Evolutionary conservation across 2,113 vertebrate genomes (phyloP), one percentile per base, ranked within the genome.

Genomic region (Lepus timidus): DNA sequence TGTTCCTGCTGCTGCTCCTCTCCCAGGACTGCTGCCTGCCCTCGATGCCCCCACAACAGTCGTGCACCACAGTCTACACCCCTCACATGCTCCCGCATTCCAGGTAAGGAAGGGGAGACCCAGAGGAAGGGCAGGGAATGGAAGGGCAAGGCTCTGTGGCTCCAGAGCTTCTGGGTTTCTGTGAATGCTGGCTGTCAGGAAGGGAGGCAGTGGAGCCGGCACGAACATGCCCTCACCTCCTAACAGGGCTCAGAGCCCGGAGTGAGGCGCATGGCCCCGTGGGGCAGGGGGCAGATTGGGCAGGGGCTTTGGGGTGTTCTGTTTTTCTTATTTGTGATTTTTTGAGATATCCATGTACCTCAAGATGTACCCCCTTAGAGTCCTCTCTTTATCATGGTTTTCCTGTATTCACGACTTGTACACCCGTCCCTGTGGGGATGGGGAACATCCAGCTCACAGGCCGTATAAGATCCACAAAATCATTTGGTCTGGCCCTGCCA

Each of bases 21-120:
- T 33, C 0, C 29, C 80, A 9, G 4, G 49, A 33, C 12, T 19
- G 4, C 44, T 7, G 11, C 36, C 62, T 78, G 64, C 33, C 78
- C 68, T 58, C 68, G 16, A 3, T 27, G 14, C 73, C 49, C 67
- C 76, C 78, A 31, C 10, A 2, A 17, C 11, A 33, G 12, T 64
- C 49, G 39, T 6, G 16, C 0, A 0, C 49, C 55, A 55, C 74
- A 95, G 98, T 83, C 55, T 58, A 58, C 19, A 19, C 55, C 55
- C 55, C 55, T 58, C 55, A 58, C 19, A 14, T 19, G 58, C 91
- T 97, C 96, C 96, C 97, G 31, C 20, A 8, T 27, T 20, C 51
- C 22, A 73, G 73, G 67, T n/a, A 12, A 33, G 61, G 67, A 88
- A 80, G 33, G 11, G 3, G 17, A 73, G 67, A 71, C 51, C 58